Base-by-base conservation (phyloP, 2,888 invertebrate species). In the Zaprionus lineosus region DNA sequence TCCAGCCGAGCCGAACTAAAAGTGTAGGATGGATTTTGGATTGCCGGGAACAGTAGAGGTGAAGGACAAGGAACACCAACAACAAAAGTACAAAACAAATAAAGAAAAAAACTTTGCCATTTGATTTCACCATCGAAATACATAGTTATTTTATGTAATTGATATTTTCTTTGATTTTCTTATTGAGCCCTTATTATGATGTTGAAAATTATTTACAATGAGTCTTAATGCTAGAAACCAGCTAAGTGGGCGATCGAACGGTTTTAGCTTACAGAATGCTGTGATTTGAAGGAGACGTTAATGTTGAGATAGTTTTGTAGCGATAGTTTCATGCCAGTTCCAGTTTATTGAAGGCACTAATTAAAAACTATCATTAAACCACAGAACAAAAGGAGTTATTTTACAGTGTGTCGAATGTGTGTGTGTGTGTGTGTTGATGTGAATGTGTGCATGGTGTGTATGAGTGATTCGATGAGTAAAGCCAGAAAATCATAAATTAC, bases 311-410 rank as follows among this genome's bases (percentile, higher is more conserved):
- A 57, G 60, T 68, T 58, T 63, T 56, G 63, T 67, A 71, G 77
- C 77, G 64, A 77, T 60, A 74, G 58, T 62, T 71, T 77, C 71
- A 71, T 62, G 71, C 68, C 74, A 69, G 48, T 65, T 83, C 83
- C 78, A 73, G 78, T 70, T 82, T 67, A 68, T 71, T 65, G 78
- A 78, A 75, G 71, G 79, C 77, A 75, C 71, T 78, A 75, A 74
- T 73, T 74, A 76, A 53, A 82, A 44, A 82, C 74, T 76, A 74
- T 60, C 70, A 75, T 79, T 76, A 79, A 74, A 63, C 73, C 63
- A 56, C 37, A 61, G 29, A 66, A 34, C 58, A 71, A 53, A 41
- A 57, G 11, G 37, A 31, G 29, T 59, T 15, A 29, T 28, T 39
- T 40, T 58, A n/a, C 14, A 19, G 11, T 18, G 50, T 19, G 29